Percentiles rank a stretch among this genome's conserved stretches.
Conservation (phyloP, 2,888 invertebrate genomes). For the Drosophila putrida region DNA sequence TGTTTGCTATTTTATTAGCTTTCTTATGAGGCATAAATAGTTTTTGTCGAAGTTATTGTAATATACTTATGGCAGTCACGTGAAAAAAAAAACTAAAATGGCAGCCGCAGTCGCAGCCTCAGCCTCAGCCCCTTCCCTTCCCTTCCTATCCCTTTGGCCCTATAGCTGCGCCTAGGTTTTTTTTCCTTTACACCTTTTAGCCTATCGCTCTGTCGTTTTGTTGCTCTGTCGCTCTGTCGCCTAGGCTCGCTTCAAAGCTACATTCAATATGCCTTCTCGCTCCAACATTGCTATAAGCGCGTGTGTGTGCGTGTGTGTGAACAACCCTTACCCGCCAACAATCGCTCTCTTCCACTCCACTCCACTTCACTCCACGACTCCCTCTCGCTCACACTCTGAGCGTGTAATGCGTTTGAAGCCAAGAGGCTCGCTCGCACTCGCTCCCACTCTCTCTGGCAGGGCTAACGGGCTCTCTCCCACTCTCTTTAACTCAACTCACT, state of each 20-base stretch:
- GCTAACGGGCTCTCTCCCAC: slow-evolving; percentile 1
- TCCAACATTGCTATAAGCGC: slow-evolving; percentile 26
- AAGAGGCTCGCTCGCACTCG: slow-evolving; percentile 20
- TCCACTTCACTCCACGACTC: slow-evolving; percentile 2
- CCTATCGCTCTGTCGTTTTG: slow-evolving; percentile 23
- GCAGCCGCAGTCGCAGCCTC: slow-evolving; percentile 49
- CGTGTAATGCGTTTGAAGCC: slow-evolving; percentile 20
- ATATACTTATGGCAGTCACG: slow-evolving; percentile 33
- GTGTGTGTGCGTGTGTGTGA: slow-evolving; percentile 35
- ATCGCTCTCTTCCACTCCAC: too few species aligned
- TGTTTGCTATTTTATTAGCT: slow-evolving; percentile 26
- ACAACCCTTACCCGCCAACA: slow-evolving; percentile 59
- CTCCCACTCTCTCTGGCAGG: slow-evolving; percentile 2
- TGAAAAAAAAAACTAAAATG: slow-evolving; percentile 42
- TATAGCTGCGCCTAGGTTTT: slow-evolving; percentile 4
- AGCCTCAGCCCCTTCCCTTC: background rate
- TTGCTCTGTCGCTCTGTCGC: too few species aligned
- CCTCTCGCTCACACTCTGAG: background rate
- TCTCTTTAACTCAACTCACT: background rate
- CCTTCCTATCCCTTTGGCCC: background rate
- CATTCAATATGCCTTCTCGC: slow-evolving; percentile 34
- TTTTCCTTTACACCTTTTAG: slow-evolving; percentile 22
- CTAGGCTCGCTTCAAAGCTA: slow-evolving; percentile 40
- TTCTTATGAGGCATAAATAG: slow-evolving; percentile 16
- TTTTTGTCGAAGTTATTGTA: slow-evolving; percentile 14